phyloP scores from a whole-genome alignment of 2,797 vertebrate species.

The Acanthopagrus latus region DNA sequence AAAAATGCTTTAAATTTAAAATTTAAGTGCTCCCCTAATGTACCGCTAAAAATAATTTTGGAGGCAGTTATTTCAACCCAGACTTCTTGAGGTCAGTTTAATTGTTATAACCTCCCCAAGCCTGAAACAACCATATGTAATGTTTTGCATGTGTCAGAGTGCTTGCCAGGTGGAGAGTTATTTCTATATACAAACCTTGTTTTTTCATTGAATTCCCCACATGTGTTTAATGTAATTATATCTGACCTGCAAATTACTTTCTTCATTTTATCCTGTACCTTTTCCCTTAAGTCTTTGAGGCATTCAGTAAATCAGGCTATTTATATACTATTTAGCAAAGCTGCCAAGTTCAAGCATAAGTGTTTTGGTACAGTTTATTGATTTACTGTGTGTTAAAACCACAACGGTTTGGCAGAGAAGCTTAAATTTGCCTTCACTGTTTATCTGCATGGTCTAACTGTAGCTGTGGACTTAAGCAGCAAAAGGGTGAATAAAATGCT shows the following conservation, averaged over 20 bases:
- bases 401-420: background rate
- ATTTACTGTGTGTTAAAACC: background rate
- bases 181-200: too few species aligned
- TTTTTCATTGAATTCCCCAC: background rate
- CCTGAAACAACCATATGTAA: too few species aligned
- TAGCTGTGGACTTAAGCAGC: background rate
- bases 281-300: background rate
- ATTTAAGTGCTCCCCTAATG: too few species aligned
- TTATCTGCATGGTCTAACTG: background rate
- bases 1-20: background rate
- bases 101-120: background rate
- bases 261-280: background rate
- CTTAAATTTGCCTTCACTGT: background rate
- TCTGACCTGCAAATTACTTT: background rate
- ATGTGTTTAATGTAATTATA: background rate
- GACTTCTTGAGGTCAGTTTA: background rate
- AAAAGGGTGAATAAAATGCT: conserved; percentile 1
- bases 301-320: background rate
- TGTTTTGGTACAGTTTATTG: background rate
- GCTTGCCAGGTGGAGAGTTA: background rate
- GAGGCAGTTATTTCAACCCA: too few species aligned
- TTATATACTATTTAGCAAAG: background rate
- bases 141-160: background rate
- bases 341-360: background rate
- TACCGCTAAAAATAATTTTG: background rate